A percentile compares a stretch with the other conserved stretches of the same genome.
Evolutionary conservation across 2,888 invertebrate genomes (phyloP).

Genomic region (Thymelicus lineola): DNA sequence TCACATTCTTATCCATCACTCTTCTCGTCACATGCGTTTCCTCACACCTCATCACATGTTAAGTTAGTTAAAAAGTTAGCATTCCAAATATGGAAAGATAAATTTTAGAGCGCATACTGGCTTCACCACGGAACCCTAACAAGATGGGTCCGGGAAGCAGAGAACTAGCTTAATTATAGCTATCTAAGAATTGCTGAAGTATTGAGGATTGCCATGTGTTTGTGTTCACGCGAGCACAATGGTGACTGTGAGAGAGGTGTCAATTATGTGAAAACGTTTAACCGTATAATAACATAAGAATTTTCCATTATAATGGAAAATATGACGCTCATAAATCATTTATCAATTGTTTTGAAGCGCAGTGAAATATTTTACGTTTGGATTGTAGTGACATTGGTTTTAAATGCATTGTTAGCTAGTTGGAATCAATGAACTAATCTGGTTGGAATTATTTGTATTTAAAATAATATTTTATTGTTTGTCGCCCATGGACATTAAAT

Average conservation of each 20-base stretch:
- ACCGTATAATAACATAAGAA: background rate
- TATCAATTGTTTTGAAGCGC: conserved; percentile 1
- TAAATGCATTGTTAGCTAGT: too few relatives aligned
- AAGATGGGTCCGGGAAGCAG: background rate
- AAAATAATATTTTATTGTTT: too few relatives aligned
- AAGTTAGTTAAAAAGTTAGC: too few relatives aligned
- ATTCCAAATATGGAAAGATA: too few relatives aligned
- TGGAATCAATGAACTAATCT: too few relatives aligned
- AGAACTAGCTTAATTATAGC: conserved; percentile 18
- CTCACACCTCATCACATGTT: too few relatives aligned
- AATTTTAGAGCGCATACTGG: too few relatives aligned
- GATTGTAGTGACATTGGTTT: background rate
- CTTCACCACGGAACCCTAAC: background rate
- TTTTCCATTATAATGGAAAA: conserved; percentile 11
- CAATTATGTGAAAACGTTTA: conserved; percentile 26
- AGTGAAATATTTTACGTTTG: background rate
- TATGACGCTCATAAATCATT: background rate
- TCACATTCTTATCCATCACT: too few relatives aligned
- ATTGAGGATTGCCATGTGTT: background rate
- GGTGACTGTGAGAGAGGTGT: conserved; percentile 20
- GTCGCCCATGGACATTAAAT: too few relatives aligned
- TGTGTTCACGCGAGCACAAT: conserved; percentile 17
- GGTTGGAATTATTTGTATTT: too few relatives aligned
- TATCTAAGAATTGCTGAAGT: conserved; percentile 10
- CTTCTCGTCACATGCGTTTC: too few relatives aligned